Base-by-base conservation (phyloP, 2,113 vertebrate genomes). In the Lophochroa leadbeateri region DNA sequence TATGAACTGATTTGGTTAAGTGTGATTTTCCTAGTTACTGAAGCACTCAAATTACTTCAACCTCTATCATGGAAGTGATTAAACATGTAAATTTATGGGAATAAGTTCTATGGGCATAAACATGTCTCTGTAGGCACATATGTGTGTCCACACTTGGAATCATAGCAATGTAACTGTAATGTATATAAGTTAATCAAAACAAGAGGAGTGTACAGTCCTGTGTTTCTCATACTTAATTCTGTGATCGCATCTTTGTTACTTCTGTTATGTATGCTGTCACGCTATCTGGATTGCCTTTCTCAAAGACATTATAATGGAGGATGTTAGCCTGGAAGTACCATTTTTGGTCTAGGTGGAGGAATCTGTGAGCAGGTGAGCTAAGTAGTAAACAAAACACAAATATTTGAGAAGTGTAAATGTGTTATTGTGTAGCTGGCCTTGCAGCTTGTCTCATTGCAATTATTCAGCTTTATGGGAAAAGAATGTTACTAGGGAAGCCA, bases 1-100 rank as follows among this genome's bases (percentile, higher is more conserved):
- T 92, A 72, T 84, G 64, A 82, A 29, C 61, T 92, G 70, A 84
- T 92, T 93, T 96, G 95, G 57, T 84, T 96, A 95, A 86, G 41
- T 84, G 77, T 90, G 58, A 96, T 90, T 93, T 91, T 93, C 78
- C 70, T 90, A 75, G 82, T 83, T 81, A 49, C 86, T 76, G 76
- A 81, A 78, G 43, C 64, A 24, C 88, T 81, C 88, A 47, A 95
- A 93, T 79, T 2, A 39, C 85, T 92, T 77, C 60, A 80, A 70
- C 75, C 64, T 94, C 82, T 86, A 86, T 63, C 43, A 15, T 88
- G 67, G 79, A 91, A 93, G 82, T 5, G 9, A 68, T 84, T 96
- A 90, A 86, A 58, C 58, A 86, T 94, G 88, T 80, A 95, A 90
- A 95, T 92, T 13, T 71, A 25, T 71, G 63, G n/a, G 72, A 75